These are phyloP conservation scores for Champsocephalus esox DNA, from an alignment of 2,797 vertebrate species.

Conservation along the genomic window DNA sequence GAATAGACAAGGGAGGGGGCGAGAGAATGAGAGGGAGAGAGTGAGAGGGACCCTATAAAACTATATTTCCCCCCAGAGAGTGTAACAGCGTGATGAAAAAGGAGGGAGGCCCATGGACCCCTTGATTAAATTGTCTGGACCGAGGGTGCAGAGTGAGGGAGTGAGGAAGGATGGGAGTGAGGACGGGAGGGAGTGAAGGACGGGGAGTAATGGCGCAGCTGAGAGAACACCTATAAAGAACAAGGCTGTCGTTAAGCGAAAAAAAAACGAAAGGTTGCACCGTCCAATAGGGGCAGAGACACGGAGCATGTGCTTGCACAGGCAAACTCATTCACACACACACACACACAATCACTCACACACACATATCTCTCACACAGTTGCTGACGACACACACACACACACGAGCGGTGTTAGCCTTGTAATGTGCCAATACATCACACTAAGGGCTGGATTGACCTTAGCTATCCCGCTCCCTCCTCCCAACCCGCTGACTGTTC, in stretches of 20 bases:
- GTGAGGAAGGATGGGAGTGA: background rate
- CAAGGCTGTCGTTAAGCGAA: conserved; percentile 61
- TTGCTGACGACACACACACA: background rate
- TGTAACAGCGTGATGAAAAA: conserved; percentile 62
- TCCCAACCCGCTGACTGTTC: conserved; percentile 39
- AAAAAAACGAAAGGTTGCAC: conserved; percentile 27
- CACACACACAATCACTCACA: background rate
- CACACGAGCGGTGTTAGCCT: conserved; percentile 33
- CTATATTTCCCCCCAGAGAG: conserved; percentile 68
- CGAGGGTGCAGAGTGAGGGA: conserved; percentile 6
- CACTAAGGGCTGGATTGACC: conserved; percentile 67
- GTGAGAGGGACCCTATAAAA: conserved; percentile 64
- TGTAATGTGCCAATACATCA: conserved; percentile 79
- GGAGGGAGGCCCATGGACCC: conserved; percentile 52
- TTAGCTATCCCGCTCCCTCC: conserved; percentile 56
- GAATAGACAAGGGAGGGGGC: conserved; percentile 24
- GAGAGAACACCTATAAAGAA: conserved; percentile 76
- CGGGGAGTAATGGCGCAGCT: conserved; percentile 70
- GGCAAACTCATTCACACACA: conserved; percentile 10
- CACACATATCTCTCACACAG: background rate
- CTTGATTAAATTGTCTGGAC: conserved; percentile 80
- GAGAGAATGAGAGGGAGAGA: conserved; percentile 26
- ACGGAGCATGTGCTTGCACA: conserved; percentile 11
- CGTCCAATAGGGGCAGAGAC: conserved; percentile 42
- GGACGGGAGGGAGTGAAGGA: conserved; percentile 52